phyloP scores from a whole-genome alignment of 2,888 invertebrate genomes.

The Zaprionus obscuricornis region DNA sequence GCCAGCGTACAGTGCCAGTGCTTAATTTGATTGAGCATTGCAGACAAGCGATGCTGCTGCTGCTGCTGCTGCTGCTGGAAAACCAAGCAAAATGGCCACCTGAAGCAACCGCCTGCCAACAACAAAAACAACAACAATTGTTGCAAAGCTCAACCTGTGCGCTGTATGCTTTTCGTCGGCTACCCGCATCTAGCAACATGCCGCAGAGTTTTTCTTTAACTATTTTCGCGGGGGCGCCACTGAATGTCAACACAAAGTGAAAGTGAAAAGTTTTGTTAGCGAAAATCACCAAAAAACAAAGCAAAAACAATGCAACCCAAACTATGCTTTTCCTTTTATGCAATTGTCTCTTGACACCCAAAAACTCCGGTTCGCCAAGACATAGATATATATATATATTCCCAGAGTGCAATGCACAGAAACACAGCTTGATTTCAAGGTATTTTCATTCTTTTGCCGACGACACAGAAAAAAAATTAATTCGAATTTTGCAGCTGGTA shows the following conservation, averaged over 20 bases:
- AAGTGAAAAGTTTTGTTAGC: slow-evolving; percentile 65
- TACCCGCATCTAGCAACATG: no score
- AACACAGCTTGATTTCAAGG: no score
- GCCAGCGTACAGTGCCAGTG: slow-evolving; percentile 71
- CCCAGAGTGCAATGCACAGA: slow-evolving; percentile 44
- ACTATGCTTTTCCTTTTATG: slow-evolving; percentile 64
- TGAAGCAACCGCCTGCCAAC: no score
- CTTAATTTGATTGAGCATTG: slow-evolving; percentile 64
- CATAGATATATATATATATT: slow-evolving; percentile 28
- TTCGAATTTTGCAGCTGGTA: slow-evolving; percentile 45
- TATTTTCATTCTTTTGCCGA: no score
- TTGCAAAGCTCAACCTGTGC: slow-evolving; percentile 40
- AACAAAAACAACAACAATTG: no score
- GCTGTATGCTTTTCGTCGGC: no score
- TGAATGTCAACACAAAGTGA: slow-evolving; percentile 71
- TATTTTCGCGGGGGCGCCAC: slow-evolving; percentile 57
- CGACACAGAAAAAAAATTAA: slow-evolving; percentile 54
- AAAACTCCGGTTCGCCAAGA: neutral
- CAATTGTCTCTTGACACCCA: slow-evolving; percentile 46
- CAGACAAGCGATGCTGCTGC: slow-evolving; percentile 18
- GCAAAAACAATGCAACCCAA: no score
- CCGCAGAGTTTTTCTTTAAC: slow-evolving; percentile 5
- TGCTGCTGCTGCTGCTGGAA: no score
- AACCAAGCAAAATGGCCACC: slow-evolving; percentile 28
- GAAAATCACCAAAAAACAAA: slow-evolving; percentile 24